Conservation (phyloP, 1,140 invertebrate species). For the Condylostylus longicornis region DNA sequence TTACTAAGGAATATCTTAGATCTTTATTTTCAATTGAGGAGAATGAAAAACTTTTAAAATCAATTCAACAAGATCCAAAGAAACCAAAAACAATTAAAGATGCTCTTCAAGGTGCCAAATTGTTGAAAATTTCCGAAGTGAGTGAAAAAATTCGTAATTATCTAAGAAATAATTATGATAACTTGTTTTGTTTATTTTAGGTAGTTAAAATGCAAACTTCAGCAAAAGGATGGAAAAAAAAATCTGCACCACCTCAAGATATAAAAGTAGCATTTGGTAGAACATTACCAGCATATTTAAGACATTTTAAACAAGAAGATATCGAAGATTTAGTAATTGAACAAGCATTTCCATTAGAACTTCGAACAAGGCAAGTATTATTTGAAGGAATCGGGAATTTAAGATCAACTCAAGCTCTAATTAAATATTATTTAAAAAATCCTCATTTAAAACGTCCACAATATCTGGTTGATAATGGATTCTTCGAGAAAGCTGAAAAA, state of each 20-base stretch:
- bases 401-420: background rate
- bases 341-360: background rate
- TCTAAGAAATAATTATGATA: too few relatives aligned
- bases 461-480: background rate
- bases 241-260: background rate
- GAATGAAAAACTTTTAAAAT: too few relatives aligned
- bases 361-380: background rate
- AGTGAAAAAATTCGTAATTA: too few relatives aligned
- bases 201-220: background rate
- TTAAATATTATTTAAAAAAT: background rate
- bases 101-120: too few relatives aligned
- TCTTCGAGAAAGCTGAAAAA: too few relatives aligned
- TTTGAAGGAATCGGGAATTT: constrained; percentile 3
- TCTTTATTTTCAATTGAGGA: too few relatives aligned
- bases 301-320: background rate
- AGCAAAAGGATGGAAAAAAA: background rate
- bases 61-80: too few relatives aligned
- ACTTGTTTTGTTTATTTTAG: too few relatives aligned
- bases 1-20: too few relatives aligned
- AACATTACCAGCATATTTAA: background rate
- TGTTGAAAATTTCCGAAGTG: too few relatives aligned
- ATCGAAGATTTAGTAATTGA: background rate
- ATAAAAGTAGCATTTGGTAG: constrained; percentile 2
- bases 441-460: background rate
- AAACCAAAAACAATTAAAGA: too few relatives aligned